Evolutionary conservation across 2,797 vertebrate species (phyloP).

Genomic region (Microchirus variegatus): DNA sequence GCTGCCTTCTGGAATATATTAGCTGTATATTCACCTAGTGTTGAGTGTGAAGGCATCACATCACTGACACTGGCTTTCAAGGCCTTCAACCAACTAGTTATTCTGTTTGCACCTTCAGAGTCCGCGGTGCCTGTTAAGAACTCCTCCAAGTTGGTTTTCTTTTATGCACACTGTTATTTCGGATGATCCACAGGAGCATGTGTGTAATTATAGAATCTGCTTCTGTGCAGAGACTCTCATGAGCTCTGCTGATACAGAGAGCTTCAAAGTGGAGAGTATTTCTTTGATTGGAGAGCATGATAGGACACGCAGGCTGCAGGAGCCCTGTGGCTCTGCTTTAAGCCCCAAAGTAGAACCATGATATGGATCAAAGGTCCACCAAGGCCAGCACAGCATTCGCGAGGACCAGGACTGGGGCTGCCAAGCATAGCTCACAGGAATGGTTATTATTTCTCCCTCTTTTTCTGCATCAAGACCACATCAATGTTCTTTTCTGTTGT

Average conservation of each 20-base stretch:
- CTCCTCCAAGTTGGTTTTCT: slow-evolving; percentile 46
- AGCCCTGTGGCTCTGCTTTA: slow-evolving; percentile 47
- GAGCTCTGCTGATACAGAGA: slow-evolving; percentile 39
- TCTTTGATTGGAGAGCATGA: slow-evolving; percentile 66
- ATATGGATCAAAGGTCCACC: slow-evolving; percentile 63
- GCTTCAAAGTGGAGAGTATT: slow-evolving; percentile 68
- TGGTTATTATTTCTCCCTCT: slow-evolving; percentile 36
- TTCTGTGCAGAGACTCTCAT: slow-evolving; percentile 56
- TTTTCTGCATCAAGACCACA: slow-evolving; percentile 31
- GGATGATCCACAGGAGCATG: slow-evolving; percentile 46
- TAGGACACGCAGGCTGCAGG: slow-evolving; percentile 43
- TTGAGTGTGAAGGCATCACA: slow-evolving; percentile 33
- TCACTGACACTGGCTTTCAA: slow-evolving; percentile 29
- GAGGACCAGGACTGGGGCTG: slow-evolving; percentile 31
- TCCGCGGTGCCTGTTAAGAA: slow-evolving; percentile 39
- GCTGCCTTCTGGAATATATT: slow-evolving; percentile 70
- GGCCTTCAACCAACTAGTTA: slow-evolving; percentile 41
- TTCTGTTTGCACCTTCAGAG: slow-evolving; percentile 55
- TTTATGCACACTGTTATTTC: slow-evolving; percentile 70
- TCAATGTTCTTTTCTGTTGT: slow-evolving; percentile 1
- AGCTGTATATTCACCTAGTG: slow-evolving; percentile 47
- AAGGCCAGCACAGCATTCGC: slow-evolving; percentile 47
- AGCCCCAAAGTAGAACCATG: slow-evolving; percentile 56
- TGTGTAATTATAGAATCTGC: slow-evolving; percentile 69
- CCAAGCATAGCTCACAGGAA: slow-evolving; percentile 41